These are phyloP conservation scores for Trichonephila inaurata DNA, from an alignment of 1,140 invertebrate species.

Conservation along the genomic window DNA sequence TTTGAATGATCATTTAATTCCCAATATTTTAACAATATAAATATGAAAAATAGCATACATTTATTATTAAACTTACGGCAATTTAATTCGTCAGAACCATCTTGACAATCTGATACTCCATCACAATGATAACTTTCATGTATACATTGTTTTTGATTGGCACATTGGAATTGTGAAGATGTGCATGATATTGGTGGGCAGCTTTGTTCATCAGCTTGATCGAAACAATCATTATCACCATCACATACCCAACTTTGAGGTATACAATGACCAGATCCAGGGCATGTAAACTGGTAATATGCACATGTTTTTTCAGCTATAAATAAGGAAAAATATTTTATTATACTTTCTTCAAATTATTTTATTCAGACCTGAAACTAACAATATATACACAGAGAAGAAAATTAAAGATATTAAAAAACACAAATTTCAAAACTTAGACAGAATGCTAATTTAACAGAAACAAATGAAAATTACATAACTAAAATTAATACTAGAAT, in stretches of 20 bases:
- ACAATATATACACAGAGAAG: too few species aligned
- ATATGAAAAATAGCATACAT: not conserved
- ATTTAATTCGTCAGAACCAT: conserved; percentile 93
- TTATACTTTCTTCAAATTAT: not conserved
- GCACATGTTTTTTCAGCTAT: conserved; percentile 92
- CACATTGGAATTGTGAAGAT: conserved; percentile 95
- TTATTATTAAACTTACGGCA: conserved; percentile 84
- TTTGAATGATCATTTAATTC: too few species aligned
- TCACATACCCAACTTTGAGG: conserved; percentile 95
- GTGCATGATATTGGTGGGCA: conserved; percentile 97
- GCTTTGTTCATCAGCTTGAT: conserved; percentile 97
- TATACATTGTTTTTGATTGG: conserved; percentile 94
- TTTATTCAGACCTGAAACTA: too few species aligned
- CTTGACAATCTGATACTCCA: conserved; percentile 93
- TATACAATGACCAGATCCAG: conserved; percentile 96
- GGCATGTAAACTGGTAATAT: conserved; percentile 96
- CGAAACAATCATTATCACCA: conserved; percentile 97
- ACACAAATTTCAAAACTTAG: too few species aligned
- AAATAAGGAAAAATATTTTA: conserved; percentile 43
- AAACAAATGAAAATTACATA: too few species aligned
- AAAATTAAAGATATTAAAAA: too few species aligned
- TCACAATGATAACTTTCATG: conserved; percentile 97
- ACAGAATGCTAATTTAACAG: too few species aligned
- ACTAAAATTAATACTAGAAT: too few species aligned
- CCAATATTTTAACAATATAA: not conserved